phyloP scores from a whole-genome alignment of 2,113 vertebrate genomes.

The Scatophagus argus region DNA sequence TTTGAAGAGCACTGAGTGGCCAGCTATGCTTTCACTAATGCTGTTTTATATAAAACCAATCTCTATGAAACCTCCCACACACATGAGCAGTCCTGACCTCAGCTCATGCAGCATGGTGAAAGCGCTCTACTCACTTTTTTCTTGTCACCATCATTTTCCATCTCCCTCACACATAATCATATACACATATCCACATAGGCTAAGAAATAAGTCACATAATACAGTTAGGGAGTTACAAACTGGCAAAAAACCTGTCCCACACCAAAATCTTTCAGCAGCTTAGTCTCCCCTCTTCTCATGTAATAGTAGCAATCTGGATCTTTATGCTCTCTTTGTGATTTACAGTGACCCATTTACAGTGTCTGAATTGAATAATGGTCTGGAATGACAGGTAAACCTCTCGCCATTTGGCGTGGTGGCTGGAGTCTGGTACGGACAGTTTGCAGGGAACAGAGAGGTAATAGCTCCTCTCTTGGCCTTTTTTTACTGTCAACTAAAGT shows the following conservation, averaged over 20 bases:
- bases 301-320: not conserved
- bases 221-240: not conserved
- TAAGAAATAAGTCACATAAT: constrained; percentile 4
- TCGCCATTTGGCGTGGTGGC: constrained; percentile 44
- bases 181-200: constrained; percentile 1
- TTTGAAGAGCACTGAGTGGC: constrained; percentile 82
- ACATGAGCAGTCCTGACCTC: constrained; percentile 63
- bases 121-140: constrained; percentile 63
- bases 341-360: constrained; percentile 34
- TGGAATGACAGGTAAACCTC: constrained; percentile 45
- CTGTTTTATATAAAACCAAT: constrained; percentile 79
- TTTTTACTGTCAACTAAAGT: constrained; percentile 66
- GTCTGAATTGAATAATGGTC: constrained; percentile 49
- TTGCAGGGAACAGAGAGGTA: constrained; percentile 46
- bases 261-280: constrained; percentile 6
- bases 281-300: not conserved
- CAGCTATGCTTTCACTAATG: constrained; percentile 77
- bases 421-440: constrained; percentile 64
- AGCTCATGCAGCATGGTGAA: constrained; percentile 49
- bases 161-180: constrained; percentile 26
- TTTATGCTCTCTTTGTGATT: constrained; percentile 36
- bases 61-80: constrained; percentile 79
- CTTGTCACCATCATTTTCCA: constrained; percentile 44
- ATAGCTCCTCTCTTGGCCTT: constrained; percentile 51
- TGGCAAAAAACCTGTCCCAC: not conserved